Conservation (phyloP, 1,140 invertebrate species). For the Listronotus bonariensis region DNA sequence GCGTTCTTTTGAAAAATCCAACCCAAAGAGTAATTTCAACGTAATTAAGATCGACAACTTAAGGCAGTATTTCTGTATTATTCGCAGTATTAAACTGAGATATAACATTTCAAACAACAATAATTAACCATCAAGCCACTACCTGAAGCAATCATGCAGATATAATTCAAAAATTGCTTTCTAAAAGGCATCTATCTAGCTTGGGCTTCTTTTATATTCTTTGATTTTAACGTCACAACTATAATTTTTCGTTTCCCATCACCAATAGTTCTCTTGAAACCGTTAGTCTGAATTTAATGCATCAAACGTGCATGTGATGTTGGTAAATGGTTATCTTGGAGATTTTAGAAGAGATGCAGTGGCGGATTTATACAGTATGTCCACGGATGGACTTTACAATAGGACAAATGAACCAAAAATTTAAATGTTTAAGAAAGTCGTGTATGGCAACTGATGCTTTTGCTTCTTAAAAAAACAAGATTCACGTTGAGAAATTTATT, state of each 20-base stretch:
- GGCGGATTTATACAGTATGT: too few relatives aligned
- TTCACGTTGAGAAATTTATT: too few relatives aligned
- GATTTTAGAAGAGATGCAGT: too few relatives aligned
- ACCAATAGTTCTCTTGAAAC: slow-evolving; percentile 17
- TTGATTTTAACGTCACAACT: slow-evolving; percentile 18
- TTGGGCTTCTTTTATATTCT: slow-evolving; percentile 14
- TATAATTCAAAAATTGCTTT: slow-evolving; percentile 32
- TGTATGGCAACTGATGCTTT: too few relatives aligned
- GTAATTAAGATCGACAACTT: too few relatives aligned
- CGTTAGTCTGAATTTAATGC: slow-evolving; percentile 34
- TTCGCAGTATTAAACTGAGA: slow-evolving; percentile 13
- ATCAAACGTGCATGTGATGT: slow-evolving; percentile 25
- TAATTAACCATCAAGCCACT: slow-evolving; percentile 28
- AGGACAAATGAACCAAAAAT: too few relatives aligned
- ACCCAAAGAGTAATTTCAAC: too few relatives aligned
- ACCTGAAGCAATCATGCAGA: slow-evolving; percentile 32
- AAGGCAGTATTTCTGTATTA: neutral
- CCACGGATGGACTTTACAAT: too few relatives aligned
- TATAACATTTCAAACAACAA: neutral
- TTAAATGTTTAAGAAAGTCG: too few relatives aligned
- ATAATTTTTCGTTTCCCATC: slow-evolving; percentile 24
- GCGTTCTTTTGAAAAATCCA: too few relatives aligned
- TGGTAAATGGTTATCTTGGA: neutral
- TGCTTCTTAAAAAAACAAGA: too few relatives aligned
- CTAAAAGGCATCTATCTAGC: slow-evolving; percentile 25